phyloP scores from a whole-genome alignment of 2,888 invertebrate genomes.

The Hermodice carunculata region DNA sequence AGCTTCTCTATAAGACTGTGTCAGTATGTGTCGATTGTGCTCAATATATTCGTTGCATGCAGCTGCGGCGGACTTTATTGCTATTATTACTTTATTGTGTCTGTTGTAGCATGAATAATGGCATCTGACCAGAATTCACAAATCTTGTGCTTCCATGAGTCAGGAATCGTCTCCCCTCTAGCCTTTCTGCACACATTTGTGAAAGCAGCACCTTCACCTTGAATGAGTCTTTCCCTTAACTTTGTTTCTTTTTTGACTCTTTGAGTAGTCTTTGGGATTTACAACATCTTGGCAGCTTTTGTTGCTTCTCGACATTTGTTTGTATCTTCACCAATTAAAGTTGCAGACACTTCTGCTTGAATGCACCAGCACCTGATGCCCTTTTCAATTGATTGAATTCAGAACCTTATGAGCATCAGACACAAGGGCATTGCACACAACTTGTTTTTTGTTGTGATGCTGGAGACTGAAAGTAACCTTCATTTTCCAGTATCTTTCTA shows the following conservation, averaged over 20 bases:
- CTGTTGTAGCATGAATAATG: not conserved
- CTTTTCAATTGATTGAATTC: too few species aligned
- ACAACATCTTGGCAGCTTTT: not conserved
- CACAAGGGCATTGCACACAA: too few species aligned
- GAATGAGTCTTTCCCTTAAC: not conserved
- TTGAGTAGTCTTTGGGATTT: not conserved
- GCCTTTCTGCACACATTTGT: not conserved
- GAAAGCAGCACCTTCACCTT: not conserved
- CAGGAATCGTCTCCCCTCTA: not conserved
- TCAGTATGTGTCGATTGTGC: not conserved
- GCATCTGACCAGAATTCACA: not conserved
- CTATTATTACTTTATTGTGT: not conserved
- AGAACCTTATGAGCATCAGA: too few species aligned
- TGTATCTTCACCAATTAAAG: too few species aligned
- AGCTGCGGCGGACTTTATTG: not conserved
- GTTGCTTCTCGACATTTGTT: too few species aligned
- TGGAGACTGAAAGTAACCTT: too few species aligned
- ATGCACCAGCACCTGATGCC: too few species aligned
- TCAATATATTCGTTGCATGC: not conserved
- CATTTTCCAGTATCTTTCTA: too few species aligned
- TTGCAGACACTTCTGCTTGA: too few species aligned
- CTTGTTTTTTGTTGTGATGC: too few species aligned
- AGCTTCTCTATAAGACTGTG: not conserved
- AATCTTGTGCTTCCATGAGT: not conserved
- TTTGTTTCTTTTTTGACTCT: not conserved